Conservation (phyloP, 2,113 vertebrate species). For the Silurus glanis region DNA sequence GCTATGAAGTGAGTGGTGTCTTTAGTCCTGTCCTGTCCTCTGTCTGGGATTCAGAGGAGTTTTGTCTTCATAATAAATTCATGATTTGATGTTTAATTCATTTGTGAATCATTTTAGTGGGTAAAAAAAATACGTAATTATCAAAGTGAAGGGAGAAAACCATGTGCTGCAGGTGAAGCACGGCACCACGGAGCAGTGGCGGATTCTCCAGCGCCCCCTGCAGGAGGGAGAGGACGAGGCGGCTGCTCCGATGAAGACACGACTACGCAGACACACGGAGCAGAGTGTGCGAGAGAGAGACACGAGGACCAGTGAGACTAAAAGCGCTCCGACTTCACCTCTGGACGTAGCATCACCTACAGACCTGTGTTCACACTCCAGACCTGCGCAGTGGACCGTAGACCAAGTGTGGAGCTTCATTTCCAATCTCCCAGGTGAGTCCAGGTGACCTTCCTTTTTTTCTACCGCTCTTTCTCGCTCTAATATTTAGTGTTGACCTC, state of each 20-base stretch:
- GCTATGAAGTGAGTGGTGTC: neutral
- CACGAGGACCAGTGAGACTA: conserved; percentile 75
- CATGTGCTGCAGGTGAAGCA: conserved; percentile 26
- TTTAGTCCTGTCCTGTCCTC: neutral
- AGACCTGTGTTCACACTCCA: conserved; percentile 73
- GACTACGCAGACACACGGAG: conserved; percentile 81
- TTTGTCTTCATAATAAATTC: neutral
- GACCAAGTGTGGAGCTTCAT: conserved; percentile 96
- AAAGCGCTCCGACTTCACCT: conserved; percentile 76
- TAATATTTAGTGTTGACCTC: neutral
- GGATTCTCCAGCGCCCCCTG: conserved; percentile 56
- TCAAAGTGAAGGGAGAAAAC: neutral
- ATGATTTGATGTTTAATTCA: neutral
- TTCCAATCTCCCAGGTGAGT: conserved; percentile 84
- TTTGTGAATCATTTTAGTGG: neutral
- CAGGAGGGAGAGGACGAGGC: conserved; percentile 73
- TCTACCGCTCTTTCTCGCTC: neutral
- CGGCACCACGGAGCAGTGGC: conserved; percentile 60
- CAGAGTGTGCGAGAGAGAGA: conserved; percentile 56
- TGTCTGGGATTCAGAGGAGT: neutral
- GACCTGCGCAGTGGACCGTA: conserved; percentile 89
- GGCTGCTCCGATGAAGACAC: conserved; percentile 81
- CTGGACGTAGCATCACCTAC: conserved; percentile 44
- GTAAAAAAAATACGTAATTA: neutral
- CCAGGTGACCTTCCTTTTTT: neutral